phyloP scores from a whole-genome alignment of 2,888 invertebrate genomes.

The Amblyteles armatorius region DNA sequence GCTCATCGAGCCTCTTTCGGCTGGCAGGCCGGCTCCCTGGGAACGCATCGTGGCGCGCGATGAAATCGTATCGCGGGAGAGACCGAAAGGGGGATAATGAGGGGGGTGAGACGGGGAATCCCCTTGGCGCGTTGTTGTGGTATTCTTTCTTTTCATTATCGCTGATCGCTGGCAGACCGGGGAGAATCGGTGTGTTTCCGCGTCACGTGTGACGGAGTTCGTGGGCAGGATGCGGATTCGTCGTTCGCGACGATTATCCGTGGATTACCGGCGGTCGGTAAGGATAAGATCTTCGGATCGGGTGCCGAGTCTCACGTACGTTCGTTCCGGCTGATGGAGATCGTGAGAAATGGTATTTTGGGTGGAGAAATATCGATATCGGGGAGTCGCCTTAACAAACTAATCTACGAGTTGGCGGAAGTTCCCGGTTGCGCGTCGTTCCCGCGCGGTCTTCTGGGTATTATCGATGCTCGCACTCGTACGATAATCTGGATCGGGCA shows the following conservation, averaged over 20 bases:
- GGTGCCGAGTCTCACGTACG: neutral
- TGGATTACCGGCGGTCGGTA: neutral
- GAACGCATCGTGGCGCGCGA: slow-evolving; percentile 53
- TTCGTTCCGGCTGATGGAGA: neutral
- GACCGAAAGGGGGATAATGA: slow-evolving; percentile 28
- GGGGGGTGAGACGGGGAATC: slow-evolving; percentile 17
- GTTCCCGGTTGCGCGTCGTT: slow-evolving; percentile 51
- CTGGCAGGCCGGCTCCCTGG: slow-evolving; percentile 1
- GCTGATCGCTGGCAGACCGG: slow-evolving; percentile 25
- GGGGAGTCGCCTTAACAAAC: slow-evolving; percentile 32
- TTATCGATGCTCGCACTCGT: slow-evolving; percentile 43
- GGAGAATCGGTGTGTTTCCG: neutral
- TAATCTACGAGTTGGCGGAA: slow-evolving; percentile 51
- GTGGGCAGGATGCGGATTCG: neutral
- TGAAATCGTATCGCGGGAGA: slow-evolving; percentile 47
- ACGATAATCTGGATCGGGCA: slow-evolving; percentile 46
- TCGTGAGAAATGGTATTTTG: neutral
- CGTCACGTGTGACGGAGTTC: neutral
- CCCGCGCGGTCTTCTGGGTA: slow-evolving; percentile 23
- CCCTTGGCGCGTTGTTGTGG: neutral
- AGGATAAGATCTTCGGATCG: neutral
- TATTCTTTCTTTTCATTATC: slow-evolving; percentile 3
- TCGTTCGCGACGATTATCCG: neutral
- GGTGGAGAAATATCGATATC: slow-evolving; percentile 19
- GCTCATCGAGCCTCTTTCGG: neutral